Conservation (phyloP, 2,888 invertebrate genomes). For the Pammene aurita region DNA sequence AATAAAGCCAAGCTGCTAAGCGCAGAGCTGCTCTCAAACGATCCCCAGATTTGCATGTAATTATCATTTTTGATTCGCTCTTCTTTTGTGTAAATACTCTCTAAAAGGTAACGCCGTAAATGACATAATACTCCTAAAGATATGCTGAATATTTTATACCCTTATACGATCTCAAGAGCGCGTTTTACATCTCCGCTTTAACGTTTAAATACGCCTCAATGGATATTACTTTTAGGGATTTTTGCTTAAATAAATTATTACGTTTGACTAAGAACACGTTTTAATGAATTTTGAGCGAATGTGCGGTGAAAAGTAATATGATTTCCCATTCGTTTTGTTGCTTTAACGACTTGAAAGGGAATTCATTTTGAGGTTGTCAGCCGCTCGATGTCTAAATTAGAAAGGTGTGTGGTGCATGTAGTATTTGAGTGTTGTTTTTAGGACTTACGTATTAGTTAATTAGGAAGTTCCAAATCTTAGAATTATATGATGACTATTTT, state of each 20-base stretch:
- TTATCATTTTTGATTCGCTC: slow-evolving; percentile 84
- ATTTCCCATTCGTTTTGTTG: slow-evolving; percentile 65
- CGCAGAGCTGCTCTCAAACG: slow-evolving; percentile 62
- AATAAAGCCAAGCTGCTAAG: slow-evolving; percentile 58
- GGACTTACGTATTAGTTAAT: background rate
- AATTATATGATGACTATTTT: too few relatives aligned
- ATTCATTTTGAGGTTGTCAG: slow-evolving; percentile 64
- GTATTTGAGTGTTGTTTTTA: background rate
- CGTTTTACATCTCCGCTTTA: slow-evolving; percentile 58
- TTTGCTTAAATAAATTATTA: slow-evolving; percentile 81
- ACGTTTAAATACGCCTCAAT: slow-evolving; percentile 76
- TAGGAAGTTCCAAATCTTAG: background rate
- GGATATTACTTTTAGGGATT: slow-evolving; percentile 80
- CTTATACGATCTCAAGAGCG: slow-evolving; percentile 67
- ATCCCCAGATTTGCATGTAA: slow-evolving; percentile 81
- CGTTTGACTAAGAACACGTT: slow-evolving; percentile 77
- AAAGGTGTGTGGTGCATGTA: background rate
- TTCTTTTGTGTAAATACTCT: slow-evolving; percentile 82
- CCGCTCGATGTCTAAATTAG: slow-evolving; percentile 54
- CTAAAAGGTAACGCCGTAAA: slow-evolving; percentile 79
- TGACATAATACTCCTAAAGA: slow-evolving; percentile 81
- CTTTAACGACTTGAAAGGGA: slow-evolving; percentile 68
- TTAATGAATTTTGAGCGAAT: slow-evolving; percentile 78
- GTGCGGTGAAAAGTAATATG: slow-evolving; percentile 59
- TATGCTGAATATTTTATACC: slow-evolving; percentile 81